Evolutionary conservation across 2,888 invertebrate genomes (phyloP).

Genomic region (Tipula vernalis): DNA sequence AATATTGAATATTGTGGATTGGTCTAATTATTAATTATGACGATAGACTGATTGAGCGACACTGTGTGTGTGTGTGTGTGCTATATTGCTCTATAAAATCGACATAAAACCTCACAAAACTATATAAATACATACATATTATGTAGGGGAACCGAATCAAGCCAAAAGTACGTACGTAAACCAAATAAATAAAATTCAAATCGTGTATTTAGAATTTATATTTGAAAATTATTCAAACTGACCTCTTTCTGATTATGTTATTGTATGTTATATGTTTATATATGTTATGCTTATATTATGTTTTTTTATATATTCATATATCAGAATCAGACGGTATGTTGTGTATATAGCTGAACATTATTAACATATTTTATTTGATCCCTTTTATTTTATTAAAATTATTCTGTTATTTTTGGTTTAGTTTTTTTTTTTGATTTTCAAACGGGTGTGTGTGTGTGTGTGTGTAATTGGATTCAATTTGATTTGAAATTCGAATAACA

Average conservation of each 20-base stretch:
- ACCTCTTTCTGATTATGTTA: constrained; percentile 4
- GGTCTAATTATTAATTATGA: background rate
- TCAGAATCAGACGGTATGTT: background rate
- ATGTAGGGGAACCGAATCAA: background rate
- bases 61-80: too few species aligned
- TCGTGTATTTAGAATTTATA: background rate
- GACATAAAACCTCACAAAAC: background rate
- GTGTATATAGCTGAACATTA: background rate
- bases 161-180: background rate
- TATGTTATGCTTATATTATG: background rate
- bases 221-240: background rate
- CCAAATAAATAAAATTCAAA: constrained; percentile 1
- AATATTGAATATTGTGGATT: background rate
- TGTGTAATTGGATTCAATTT: background rate
- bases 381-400: constrained; percentile 4
- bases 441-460: background rate
- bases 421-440: background rate
- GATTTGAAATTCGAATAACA: background rate
- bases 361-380: constrained; percentile 4
- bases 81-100: background rate
- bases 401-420: background rate
- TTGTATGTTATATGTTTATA: background rate
- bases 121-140: background rate
- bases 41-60: background rate
- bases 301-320: background rate